These are phyloP conservation scores for Campopleginae sp. DNA, from an alignment of 2,888 invertebrate species.

Conservation along the genomic window DNA sequence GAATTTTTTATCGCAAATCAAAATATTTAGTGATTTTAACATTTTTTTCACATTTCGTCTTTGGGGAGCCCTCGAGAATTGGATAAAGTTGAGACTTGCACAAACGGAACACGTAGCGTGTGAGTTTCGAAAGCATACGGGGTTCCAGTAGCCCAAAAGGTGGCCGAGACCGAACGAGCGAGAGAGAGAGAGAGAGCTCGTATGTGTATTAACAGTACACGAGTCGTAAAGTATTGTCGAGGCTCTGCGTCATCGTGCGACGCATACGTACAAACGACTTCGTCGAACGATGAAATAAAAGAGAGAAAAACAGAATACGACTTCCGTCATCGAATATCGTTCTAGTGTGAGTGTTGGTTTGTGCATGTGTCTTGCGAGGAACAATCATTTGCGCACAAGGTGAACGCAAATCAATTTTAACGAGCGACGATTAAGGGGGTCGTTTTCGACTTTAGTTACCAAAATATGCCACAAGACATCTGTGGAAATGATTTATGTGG, in stretches of 20 bases:
- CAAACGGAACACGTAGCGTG: constrained; percentile 45
- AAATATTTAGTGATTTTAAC: neutral
- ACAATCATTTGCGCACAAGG: constrained; percentile 37
- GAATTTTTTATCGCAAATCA: neutral
- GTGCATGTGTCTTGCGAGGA: neutral
- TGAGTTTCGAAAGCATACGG: constrained; percentile 52
- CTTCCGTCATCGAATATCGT: constrained; percentile 58
- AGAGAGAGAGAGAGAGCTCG: neutral
- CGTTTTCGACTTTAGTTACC: neutral
- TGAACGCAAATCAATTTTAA: constrained; percentile 52
- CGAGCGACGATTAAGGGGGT: constrained; percentile 25
- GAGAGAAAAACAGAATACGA: constrained; percentile 45
- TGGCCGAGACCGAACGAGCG: constrained; percentile 19
- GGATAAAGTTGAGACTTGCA: constrained; percentile 38
- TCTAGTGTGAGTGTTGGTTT: neutral
- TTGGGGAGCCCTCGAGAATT: neutral
- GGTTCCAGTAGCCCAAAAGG: constrained; percentile 36
- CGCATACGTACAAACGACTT: constrained; percentile 58
- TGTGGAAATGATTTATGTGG: neutral
- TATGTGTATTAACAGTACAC: constrained; percentile 41
- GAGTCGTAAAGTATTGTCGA: constrained; percentile 64
- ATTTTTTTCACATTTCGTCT: neutral
- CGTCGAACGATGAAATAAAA: constrained; percentile 60
- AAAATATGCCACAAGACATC: constrained; percentile 23
- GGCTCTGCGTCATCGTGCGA: constrained; percentile 66